Evolutionary conservation across 2,797 vertebrate species (phyloP).

Genomic region (Florisuga fusca): DNA sequence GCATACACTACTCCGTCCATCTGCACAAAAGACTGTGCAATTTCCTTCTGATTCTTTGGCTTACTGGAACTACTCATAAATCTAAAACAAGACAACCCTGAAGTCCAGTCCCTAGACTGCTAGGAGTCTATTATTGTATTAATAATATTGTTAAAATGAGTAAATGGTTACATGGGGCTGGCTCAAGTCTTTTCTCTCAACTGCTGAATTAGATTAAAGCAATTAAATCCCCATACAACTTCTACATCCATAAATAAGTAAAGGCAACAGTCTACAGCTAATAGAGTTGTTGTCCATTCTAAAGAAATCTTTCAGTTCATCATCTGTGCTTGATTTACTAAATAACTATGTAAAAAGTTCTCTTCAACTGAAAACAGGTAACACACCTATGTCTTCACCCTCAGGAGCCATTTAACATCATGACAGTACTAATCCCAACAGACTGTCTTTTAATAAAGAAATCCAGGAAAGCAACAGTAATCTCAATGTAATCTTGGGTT

Average conservation of each 20-base stretch:
- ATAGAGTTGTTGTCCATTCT: neutral
- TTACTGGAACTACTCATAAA: neutral
- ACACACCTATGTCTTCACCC: neutral
- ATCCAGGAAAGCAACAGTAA: neutral
- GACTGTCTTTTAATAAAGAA: neutral
- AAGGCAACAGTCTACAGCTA: neutral
- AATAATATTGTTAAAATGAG: neutral
- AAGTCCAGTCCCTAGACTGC: neutral
- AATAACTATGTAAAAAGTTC: neutral
- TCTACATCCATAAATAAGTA: neutral
- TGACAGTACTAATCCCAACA: neutral
- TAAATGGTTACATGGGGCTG: neutral
- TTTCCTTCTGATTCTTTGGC: neutral
- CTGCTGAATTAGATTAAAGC: neutral
- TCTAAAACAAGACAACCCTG: neutral
- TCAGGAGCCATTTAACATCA: neutral
- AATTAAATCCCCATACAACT: neutral
- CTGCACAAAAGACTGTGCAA: neutral
- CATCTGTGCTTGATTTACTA: neutral
- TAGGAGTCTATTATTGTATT: neutral
- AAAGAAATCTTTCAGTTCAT: neutral
- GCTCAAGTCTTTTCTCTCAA: neutral
- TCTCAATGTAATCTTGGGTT: neutral
- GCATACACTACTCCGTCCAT: neutral
- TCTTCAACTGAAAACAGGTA: neutral